These are phyloP conservation scores for Zosterops japonicus DNA, from an alignment of 2,113 vertebrate species.

Conservation along the genomic window DNA sequence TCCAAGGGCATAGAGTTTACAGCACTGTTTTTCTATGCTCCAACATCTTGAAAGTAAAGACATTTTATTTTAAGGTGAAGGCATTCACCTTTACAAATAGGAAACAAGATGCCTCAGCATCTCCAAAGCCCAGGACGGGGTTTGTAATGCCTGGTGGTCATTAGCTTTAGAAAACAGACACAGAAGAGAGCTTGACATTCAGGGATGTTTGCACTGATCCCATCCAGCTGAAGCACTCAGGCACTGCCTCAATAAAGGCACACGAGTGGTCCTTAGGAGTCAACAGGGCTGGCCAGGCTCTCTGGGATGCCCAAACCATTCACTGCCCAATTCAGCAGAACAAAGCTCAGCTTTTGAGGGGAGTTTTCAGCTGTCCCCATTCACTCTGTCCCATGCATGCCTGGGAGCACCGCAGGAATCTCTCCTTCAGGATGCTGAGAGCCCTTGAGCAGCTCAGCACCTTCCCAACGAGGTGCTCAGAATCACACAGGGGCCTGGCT, in stretches of 20 bases:
- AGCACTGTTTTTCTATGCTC: not conserved
- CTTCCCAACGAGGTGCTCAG: not conserved
- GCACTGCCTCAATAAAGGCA: not conserved
- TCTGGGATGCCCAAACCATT: too few relatives aligned
- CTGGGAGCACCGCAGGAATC: not conserved
- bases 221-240: not conserved
- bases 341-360: too few relatives aligned
- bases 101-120: not conserved
- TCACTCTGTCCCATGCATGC: fast-evolving
- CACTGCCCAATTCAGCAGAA: too few relatives aligned
- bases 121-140: not conserved
- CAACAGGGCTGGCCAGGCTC: not conserved
- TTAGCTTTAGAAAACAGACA: not conserved
- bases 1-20: not conserved
- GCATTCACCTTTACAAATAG: not conserved
- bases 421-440: not conserved
- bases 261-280: not conserved
- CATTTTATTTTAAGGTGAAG: not conserved
- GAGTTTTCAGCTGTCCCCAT: too few relatives aligned
- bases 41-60: not conserved
- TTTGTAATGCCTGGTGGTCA: not conserved
- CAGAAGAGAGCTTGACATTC: not conserved
- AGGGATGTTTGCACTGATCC: not conserved
- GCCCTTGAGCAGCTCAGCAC: not conserved
- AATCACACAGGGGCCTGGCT: fast-evolving